Conservation (phyloP, 2,113 vertebrate species). For the Lepisosteus oculatus region DNA sequence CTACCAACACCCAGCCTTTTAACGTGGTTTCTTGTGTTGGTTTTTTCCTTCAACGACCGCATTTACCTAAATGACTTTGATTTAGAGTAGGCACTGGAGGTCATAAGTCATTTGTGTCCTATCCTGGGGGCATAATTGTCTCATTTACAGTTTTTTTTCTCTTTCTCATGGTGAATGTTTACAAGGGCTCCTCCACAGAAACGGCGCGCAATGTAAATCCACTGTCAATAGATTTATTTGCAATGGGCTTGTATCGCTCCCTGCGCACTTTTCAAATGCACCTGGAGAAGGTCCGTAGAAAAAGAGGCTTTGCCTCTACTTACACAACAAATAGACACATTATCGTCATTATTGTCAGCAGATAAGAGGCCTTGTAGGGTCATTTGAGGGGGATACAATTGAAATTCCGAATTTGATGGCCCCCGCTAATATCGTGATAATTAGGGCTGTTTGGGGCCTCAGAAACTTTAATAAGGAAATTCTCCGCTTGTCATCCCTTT, state of each 20-base stretch:
- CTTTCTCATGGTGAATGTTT: constrained; percentile 24
- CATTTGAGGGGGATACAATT: constrained; percentile 43
- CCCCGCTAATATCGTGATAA: constrained; percentile 52
- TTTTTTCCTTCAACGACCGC: neutral
- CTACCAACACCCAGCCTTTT: neutral
- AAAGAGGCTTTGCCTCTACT: constrained; percentile 60
- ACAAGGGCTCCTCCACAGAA: constrained; percentile 30
- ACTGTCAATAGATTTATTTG: constrained; percentile 49
- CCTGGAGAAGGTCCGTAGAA: constrained; percentile 35
- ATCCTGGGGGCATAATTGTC: constrained; percentile 56
- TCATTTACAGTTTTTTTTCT: constrained; percentile 50
- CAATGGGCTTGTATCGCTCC: constrained; percentile 53
- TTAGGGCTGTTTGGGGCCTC: constrained; percentile 52
- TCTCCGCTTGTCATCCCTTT: too few relatives aligned
- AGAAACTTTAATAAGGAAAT: too few relatives aligned
- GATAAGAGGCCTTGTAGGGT: constrained; percentile 52
- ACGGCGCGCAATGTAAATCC: constrained; percentile 14
- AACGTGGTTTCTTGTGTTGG: neutral
- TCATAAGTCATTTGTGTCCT: constrained; percentile 68
- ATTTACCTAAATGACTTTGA: constrained; percentile 60
- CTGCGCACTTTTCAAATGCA: constrained; percentile 62
- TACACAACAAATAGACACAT: constrained; percentile 70
- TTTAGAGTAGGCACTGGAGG: constrained; percentile 70
- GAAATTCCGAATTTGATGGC: constrained; percentile 56
- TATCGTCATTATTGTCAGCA: constrained; percentile 66